Conservation (phyloP, 2,888 invertebrate species). For the Drosophila helvetica region DNA sequence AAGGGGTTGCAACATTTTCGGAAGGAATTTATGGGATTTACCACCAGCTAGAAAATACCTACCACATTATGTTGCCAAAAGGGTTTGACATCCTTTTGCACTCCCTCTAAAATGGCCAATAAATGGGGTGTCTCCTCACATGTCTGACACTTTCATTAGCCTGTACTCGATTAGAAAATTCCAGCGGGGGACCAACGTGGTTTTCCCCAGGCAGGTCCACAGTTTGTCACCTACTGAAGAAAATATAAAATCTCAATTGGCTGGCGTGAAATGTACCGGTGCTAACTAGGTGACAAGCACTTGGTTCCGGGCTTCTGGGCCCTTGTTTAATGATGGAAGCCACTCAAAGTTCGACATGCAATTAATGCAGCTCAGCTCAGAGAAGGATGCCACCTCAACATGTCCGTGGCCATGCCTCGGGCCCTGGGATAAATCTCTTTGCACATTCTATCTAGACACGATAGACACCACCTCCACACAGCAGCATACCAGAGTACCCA, state of each 20-base stretch:
- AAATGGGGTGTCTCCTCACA: slow-evolving; percentile 1
- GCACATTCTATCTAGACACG: slow-evolving; percentile 12
- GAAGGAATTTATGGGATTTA: not conserved
- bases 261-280: not conserved
- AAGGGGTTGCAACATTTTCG: too few species aligned
- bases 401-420: slow-evolving; percentile 11
- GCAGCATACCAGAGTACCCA: not conserved
- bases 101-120: not conserved
- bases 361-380: slow-evolving; percentile 50
- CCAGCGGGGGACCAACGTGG: too few species aligned
- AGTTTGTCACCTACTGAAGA: too few species aligned
- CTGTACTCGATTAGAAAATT: not conserved
- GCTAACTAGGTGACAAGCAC: not conserved
- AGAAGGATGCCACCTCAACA: slow-evolving; percentile 44
- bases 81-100: too few species aligned
- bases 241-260: slow-evolving; percentile 10
- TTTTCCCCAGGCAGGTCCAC: not conserved
- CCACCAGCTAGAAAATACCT: not conserved
- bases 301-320: slow-evolving; percentile 2
- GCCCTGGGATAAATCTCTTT: slow-evolving; percentile 25
- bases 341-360: slow-evolving; percentile 60
- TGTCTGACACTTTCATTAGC: slow-evolving; percentile 13
- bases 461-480: not conserved
- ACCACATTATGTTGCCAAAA: slow-evolving; percentile 18
- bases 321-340: slow-evolving; percentile 31